These are phyloP conservation scores for Cyclargus thomasi DNA, from an alignment of 1,140 invertebrate genomes.

Conservation along the genomic window DNA sequence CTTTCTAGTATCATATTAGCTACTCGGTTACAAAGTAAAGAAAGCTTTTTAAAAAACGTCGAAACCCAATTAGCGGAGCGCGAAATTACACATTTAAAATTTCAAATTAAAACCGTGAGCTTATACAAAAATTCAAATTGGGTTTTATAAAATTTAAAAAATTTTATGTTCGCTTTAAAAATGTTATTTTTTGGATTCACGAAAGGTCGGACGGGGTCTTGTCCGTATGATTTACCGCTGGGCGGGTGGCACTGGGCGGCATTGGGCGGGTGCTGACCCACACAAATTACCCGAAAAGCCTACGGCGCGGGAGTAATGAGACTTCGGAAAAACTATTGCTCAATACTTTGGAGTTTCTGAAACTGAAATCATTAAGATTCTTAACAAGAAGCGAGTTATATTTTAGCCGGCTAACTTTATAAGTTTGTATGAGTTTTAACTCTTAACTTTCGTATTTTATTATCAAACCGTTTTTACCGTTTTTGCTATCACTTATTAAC, in stretches of 20 bases:
- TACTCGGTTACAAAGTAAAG: neutral
- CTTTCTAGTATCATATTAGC: too few relatives aligned
- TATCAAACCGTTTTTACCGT: neutral
- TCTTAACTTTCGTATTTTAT: neutral
- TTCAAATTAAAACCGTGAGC: neutral
- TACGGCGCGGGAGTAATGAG: conserved; percentile 16
- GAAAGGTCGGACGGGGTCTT: conserved; percentile 9
- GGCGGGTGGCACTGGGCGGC: conserved; percentile 8
- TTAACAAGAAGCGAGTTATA: conserved; percentile 9
- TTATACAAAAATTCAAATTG: neutral
- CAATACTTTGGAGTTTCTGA: conserved; percentile 19
- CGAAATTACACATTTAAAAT: neutral
- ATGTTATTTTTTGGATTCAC: neutral
- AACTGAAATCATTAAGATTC: conserved; percentile 17
- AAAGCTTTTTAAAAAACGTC: neutral
- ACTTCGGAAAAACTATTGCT: conserved; percentile 22
- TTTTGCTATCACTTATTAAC: neutral
- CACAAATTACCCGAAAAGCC: conserved; percentile 22
- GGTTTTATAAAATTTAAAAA: neutral
- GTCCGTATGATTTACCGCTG: conserved; percentile 20
- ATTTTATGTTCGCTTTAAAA: neutral
- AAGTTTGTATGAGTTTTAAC: conserved; percentile 2
- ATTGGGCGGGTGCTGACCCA: conserved; percentile 17
- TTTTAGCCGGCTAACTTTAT: conserved; percentile 14
- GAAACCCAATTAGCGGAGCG: neutral